Percentiles rank a stretch among this genome's conserved stretches.
Conservation (phyloP, 2,888 invertebrate genomes). For the Drosophila macrothrix region DNA sequence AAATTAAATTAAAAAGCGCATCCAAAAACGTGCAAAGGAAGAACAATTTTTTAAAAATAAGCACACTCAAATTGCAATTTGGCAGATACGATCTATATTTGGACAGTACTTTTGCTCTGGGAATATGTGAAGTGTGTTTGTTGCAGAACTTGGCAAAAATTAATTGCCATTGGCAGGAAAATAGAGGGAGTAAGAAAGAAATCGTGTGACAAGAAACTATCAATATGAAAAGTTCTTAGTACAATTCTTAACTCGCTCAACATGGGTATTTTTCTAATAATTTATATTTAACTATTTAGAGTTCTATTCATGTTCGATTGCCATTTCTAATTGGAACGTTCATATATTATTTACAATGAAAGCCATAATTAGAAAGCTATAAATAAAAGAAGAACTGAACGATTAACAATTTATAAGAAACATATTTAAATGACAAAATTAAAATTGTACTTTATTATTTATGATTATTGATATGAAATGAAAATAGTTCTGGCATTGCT, state of each 20-base stretch:
- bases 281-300: neutral
- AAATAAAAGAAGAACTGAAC: neutral
- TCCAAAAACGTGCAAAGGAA: slow-evolving; percentile 43
- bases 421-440: neutral
- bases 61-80: slow-evolving; percentile 42
- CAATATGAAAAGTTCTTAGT: neutral
- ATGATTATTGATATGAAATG: neutral
- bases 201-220: neutral
- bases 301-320: neutral
- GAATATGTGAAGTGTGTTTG: neutral
- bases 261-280: neutral
- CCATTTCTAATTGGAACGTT: neutral
- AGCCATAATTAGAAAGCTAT: neutral
- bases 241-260: neutral
- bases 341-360: neutral
- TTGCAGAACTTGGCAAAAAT: neutral
- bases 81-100: slow-evolving; percentile 38
- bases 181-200: neutral
- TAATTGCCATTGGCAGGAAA: neutral
- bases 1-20: slow-evolving; percentile 75
- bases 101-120: slow-evolving; percentile 1
- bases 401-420: neutral
- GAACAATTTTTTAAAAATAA: slow-evolving; percentile 32
- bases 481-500: neutral
- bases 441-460: neutral